A percentile compares a stretch with the other conserved stretches of the same genome.
These are phyloP conservation scores for Jacana jacana DNA, from an alignment of 2,113 vertebrate species.

Conservation along the genomic window DNA sequence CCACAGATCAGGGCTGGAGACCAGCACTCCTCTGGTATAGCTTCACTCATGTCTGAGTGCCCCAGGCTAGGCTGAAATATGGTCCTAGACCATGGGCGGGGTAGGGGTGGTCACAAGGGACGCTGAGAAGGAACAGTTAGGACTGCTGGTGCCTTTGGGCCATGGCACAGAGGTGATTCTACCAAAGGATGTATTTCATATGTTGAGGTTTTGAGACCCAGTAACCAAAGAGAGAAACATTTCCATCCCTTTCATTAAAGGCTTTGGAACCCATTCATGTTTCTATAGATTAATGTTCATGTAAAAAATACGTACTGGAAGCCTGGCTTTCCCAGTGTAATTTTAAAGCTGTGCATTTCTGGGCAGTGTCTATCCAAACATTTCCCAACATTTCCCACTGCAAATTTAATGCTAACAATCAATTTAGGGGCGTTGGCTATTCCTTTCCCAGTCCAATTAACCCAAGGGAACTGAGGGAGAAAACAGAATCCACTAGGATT, in stretches of 20 bases:
- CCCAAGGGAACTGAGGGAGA: not conserved
- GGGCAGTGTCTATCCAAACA: not conserved
- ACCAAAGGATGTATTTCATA: not conserved
- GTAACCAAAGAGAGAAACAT: not conserved
- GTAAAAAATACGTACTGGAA: not conserved
- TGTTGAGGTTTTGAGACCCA: not conserved
- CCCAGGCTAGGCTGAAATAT: not conserved
- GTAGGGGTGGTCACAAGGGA: too few relatives aligned
- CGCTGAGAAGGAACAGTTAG: not conserved
- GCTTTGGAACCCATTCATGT: not conserved
- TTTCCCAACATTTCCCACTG: not conserved
- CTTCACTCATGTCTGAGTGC: not conserved
- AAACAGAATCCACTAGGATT: not conserved
- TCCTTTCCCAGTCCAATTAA: not conserved
- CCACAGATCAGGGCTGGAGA: not conserved
- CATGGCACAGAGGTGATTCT: not conserved
- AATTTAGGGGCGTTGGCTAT: not conserved
- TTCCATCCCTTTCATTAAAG: not conserved
- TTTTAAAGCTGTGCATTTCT: not conserved
- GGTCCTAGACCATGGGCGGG: too few relatives aligned
- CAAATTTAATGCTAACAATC: not conserved
- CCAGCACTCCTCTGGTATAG: not conserved
- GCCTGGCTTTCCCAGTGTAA: not conserved
- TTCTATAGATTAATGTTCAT: not conserved
- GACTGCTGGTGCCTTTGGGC: too few relatives aligned